Conservation (phyloP, 2,888 invertebrate genomes). For the Nysson spinosus region DNA sequence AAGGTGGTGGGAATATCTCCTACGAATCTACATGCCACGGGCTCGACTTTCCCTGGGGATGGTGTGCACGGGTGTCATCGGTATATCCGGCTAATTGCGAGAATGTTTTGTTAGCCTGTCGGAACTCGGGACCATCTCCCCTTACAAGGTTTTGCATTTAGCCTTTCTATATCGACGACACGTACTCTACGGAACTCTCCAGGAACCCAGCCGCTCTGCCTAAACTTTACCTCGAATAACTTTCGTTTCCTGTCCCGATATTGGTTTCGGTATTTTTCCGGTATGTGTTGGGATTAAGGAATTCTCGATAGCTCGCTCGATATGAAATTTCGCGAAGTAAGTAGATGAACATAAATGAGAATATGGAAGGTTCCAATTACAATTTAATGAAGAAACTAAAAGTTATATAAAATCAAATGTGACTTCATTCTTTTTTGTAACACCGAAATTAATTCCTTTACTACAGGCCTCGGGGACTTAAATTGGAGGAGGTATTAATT, state of each 20-base stretch:
- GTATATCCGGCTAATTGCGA: constrained; percentile 74
- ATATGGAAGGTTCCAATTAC: too few relatives aligned
- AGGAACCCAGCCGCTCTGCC: constrained; percentile 17
- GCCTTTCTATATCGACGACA: constrained; percentile 62
- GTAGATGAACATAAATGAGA: too few relatives aligned
- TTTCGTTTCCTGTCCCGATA: too few relatives aligned
- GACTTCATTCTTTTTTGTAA: too few relatives aligned
- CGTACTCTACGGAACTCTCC: constrained; percentile 42
- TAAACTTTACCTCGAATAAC: constrained; percentile 10
- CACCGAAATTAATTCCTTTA: constrained; percentile 38
- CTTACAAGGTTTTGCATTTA: constrained; percentile 77
- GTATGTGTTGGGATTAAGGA: too few relatives aligned
- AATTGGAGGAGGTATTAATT: constrained; percentile 47
- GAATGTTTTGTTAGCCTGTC: constrained; percentile 73
- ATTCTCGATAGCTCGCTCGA: too few relatives aligned
- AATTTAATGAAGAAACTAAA: too few relatives aligned
- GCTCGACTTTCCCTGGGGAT: constrained; percentile 36
- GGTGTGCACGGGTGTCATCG: constrained; percentile 72
- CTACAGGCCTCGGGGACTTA: neutral
- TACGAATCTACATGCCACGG: constrained; percentile 35
- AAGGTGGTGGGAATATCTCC: constrained; percentile 45
- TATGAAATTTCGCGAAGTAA: too few relatives aligned
- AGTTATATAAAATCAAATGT: too few relatives aligned
- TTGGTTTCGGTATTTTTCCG: too few relatives aligned
- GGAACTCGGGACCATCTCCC: constrained; percentile 64